Evolutionary conservation across 1,140 invertebrate species (phyloP), one percentile per base, ranked within the genome.

Genomic region (Rhagoletis zephyria): DNA sequence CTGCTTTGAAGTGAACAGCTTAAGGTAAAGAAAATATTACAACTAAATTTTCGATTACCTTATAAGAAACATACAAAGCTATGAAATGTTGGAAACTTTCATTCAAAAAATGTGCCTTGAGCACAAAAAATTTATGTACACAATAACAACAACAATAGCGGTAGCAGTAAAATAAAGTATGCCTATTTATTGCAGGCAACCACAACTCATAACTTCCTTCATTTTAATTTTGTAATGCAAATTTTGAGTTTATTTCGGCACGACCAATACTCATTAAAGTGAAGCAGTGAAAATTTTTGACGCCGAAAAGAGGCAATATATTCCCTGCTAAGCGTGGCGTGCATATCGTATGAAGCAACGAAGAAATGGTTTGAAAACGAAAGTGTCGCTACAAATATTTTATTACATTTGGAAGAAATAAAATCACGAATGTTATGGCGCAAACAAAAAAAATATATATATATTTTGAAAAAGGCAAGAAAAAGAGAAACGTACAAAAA

Each of bases 331-430:
- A 81, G 48, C 48, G 45, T 56, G 74, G 48, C 74, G 14, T 9
- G 45, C 74, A 81, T 30, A 81, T 2, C 7, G 19, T 19, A 81
- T 59, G 45, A 81, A 48, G 48, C 16, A 45, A 42, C 12, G 45
- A 74, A 56, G 51, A 56, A 65, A 40, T 4, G n/a, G n/a, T 56
- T 81, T 56, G 48, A 81, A 81, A 81, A 81, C 16, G 74, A 81
- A 81, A 81, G 74, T 81, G 48, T 56, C 48, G 48, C 48, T 59
- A 19, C 2, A 19, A 56, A 59, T 56, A 19, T 7, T 7, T 30
- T 56, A 56, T 56, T 56, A 56, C 0, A 30, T 30, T 30, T 56
- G 2, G 10, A 56, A 56, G 10, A 56, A 56, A 2, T 56, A 56
- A 56, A 2, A 56, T 2, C 30, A 30, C 30, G 30, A 30, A 30